Conservation (phyloP, 2,797 vertebrate species). For the Vultur gryphus region DNA sequence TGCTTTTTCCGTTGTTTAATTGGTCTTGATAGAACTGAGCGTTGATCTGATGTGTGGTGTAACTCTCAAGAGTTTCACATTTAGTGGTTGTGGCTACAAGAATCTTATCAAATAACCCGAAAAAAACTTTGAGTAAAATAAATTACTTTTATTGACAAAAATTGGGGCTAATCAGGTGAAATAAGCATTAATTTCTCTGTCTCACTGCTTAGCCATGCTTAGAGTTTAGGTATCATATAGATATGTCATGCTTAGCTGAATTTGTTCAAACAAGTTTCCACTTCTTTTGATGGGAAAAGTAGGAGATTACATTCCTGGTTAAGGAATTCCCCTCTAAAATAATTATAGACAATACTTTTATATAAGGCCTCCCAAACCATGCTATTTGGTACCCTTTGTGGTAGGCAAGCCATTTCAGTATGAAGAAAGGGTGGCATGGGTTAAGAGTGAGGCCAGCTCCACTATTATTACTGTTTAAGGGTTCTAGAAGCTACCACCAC, state of each 20-base stretch:
- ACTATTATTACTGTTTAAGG: not conserved
- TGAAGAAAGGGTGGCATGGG: not conserved
- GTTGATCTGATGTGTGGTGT: not conserved
- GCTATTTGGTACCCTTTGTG: not conserved
- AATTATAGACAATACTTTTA: not conserved
- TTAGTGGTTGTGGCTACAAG: not conserved
- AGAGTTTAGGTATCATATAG: not conserved
- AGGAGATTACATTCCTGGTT: not conserved
- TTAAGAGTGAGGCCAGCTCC: not conserved
- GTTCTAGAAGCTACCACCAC: not conserved
- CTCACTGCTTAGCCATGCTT: not conserved
- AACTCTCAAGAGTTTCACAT: not conserved
- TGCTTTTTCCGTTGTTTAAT: not conserved
- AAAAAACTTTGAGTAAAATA: not conserved
- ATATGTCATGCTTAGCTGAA: not conserved
- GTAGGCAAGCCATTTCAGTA: not conserved
- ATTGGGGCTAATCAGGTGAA: not conserved
- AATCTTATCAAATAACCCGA: not conserved
- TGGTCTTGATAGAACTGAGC: not conserved
- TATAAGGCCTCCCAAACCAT: rapidly evolving
- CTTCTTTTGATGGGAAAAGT: not conserved
- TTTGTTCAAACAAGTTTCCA: not conserved
- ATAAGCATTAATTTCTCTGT: not conserved
- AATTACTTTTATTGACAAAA: not conserved
- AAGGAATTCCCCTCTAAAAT: not conserved